Evolutionary conservation across 2,888 invertebrate genomes (phyloP).

Genomic region (Parthenolecanium corni): DNA sequence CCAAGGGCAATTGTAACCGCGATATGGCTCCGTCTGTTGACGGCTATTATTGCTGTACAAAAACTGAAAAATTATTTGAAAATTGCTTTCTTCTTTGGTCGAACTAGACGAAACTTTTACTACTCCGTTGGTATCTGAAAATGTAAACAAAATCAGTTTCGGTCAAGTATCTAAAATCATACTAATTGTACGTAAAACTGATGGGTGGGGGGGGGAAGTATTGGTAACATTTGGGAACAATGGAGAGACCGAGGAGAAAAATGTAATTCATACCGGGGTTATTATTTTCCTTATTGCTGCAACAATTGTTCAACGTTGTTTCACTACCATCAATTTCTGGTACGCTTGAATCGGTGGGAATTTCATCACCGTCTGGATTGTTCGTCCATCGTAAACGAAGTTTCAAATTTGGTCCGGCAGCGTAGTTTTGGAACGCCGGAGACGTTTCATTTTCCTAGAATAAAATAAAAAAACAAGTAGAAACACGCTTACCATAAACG

Average conservation of each 20-base stretch:
- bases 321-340: too few relatives aligned
- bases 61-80: slow-evolving; percentile 89
- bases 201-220: too few relatives aligned
- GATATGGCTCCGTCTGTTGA: slow-evolving; percentile 89
- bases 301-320: slow-evolving; percentile 31
- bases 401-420: slow-evolving; percentile 57
- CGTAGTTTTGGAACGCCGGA: slow-evolving; percentile 7
- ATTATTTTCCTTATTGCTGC: slow-evolving; percentile 41
- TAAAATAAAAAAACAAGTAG: background rate
- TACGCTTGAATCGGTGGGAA: too few relatives aligned
- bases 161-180: too few relatives aligned
- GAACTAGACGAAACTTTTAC: background rate
- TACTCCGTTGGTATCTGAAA: slow-evolving; percentile 12
- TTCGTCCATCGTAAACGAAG: slow-evolving; percentile 72
- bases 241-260: background rate
- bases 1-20: slow-evolving; percentile 91
- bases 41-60: slow-evolving; percentile 87
- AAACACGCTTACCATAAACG: background rate
- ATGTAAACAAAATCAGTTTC: too few relatives aligned
- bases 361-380: slow-evolving; percentile 34
- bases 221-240: background rate
- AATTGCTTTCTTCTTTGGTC: slow-evolving; percentile 40
- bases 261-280: slow-evolving; percentile 39
- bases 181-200: too few relatives aligned
- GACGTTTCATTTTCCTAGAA: slow-evolving; percentile 16